A percentile compares a stretch with the other conserved stretches of the same genome.
Conservation (phyloP, 2,113 vertebrate species). For the Salvelinus alpinus region DNA sequence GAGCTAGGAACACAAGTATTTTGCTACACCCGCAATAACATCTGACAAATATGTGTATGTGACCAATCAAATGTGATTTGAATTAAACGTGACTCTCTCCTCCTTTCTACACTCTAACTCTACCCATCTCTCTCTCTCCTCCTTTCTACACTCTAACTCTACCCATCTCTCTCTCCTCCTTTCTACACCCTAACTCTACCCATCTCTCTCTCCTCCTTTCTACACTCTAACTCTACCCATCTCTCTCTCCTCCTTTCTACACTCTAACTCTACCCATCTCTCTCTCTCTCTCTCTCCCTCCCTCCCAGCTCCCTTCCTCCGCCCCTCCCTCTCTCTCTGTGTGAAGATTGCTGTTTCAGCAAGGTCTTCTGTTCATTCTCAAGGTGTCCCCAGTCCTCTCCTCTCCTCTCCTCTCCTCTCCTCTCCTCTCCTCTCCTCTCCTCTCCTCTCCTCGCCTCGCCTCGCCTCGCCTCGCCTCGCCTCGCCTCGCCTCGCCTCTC, state of each 20-base stretch:
- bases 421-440: constrained; percentile 79
- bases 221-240: constrained; percentile 12
- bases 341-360: constrained; percentile 97
- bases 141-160: no score
- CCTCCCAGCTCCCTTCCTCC: background rate
- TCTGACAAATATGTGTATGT: no score
- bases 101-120: no score
- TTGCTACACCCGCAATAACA: no score
- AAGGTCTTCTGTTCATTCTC: constrained; percentile 99
- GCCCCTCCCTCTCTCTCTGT: constrained; percentile 16
- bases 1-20: no score
- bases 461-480: fast-evolving
- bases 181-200: no score
- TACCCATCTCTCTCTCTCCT: background rate
- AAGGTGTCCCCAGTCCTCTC: no score
- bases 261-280: background rate
- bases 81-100: constrained; percentile 25
- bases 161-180: background rate
- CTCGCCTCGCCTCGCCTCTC: constrained; percentile 69
- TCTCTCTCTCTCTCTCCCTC: background rate
- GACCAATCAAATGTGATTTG: no score
- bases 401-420: no score
- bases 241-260: background rate
- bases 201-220: constrained; percentile 3
- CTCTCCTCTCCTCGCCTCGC: constrained; percentile 63